Evolutionary conservation across 2,888 invertebrate species (phyloP), one percentile per base, ranked within the genome.

Genomic region (Dermolepida albohirtum): DNA sequence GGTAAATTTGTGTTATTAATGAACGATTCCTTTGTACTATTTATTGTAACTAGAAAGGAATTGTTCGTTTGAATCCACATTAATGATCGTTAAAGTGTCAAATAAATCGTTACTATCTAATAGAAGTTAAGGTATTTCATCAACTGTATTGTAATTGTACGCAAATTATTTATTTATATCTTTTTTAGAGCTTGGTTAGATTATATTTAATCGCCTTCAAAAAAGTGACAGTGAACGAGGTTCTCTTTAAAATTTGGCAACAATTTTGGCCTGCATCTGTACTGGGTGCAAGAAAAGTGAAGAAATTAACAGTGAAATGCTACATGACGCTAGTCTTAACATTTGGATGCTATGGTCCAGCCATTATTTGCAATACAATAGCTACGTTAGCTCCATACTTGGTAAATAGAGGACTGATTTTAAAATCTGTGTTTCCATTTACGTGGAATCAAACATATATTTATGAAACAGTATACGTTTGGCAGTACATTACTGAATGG

Each of bases 401-500:
- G 43, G 47, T 47, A 11, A 34, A 62, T 17, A 47, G 29, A 12
- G 64, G 64, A n/a, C 41, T 66, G 29, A 49, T 66, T 11, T 70
- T 73, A 12, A 44, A 64, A 40, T 71, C 71, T 0, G 70, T 68
- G 51, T 73, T 59, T 57, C 73, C 73, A 6, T 73, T 72, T 51
- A 44, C 67, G 14, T 71, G 67, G 68, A 59, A 64, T 27, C 12
- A 29, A 17, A 67, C 68, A 16, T 70, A 67, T 1, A 8, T 70
- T 6, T 74, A 73, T 51, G 74, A 74, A 70, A 59, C 67, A 1
- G 40, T 73, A 10, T 74, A 72, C 43, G 12, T 69, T 8, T 44
- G 68, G 54, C 73, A 74, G 66, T 63, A 69, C 8, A 50, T 74
- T 27, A 52, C 55, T 0, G 70, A 72, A 52, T 44, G 67, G 67